Base-by-base conservation (phyloP, 2,113 vertebrate genomes). In the Peucedramus taeniatus region DNA sequence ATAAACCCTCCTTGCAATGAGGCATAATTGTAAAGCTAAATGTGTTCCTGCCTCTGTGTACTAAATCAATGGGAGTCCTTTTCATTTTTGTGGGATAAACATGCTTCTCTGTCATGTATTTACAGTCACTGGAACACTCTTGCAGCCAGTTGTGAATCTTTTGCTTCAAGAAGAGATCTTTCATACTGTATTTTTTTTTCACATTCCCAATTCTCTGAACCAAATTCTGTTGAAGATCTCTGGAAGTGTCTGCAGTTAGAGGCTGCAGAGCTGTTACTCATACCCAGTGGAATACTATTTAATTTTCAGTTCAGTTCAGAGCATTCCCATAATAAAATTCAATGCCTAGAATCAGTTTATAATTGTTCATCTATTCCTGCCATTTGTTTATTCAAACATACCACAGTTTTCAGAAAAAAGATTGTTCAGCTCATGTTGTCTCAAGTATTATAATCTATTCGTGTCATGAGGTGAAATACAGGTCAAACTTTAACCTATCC, bases 41-140 rank as follows among this genome's bases (percentile, higher is more conserved):
- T 47, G 56, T 61, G 40, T 93, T 88, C 88, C 86, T 96, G 65
- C 45, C 22, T 82, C 77, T 79, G 60, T 68, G 26, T 72, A 50
- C 40, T 93, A 63, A 89, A 75, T 64, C 86, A 75, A 65, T 64
- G 82, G 30, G 40, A 57, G 44, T 78, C 76, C 45, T 78, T 92
- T 92, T 72, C 40, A 33, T 63, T 87, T 96, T 42, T 75, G 60
- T 49, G 77, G 60, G 37, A 72, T 93, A 96, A 95, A 87, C 53
- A 49, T 78, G 68, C 65, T 89, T 76, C 51, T 87, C n/a, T 87
- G 63, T 44, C 42, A 2, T 71, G 19, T 69, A 77, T 93, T 95
- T 94, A 56, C 65, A 78, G 13, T 89, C 2, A 3, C 68, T 59
- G 44, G 51, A 92, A 81, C 28, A 51, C 47, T 79, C 26, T 50